These are phyloP conservation scores for Leptinotarsa defecta DNA, from an alignment of 1,140 invertebrate species.

Conservation along the genomic window DNA sequence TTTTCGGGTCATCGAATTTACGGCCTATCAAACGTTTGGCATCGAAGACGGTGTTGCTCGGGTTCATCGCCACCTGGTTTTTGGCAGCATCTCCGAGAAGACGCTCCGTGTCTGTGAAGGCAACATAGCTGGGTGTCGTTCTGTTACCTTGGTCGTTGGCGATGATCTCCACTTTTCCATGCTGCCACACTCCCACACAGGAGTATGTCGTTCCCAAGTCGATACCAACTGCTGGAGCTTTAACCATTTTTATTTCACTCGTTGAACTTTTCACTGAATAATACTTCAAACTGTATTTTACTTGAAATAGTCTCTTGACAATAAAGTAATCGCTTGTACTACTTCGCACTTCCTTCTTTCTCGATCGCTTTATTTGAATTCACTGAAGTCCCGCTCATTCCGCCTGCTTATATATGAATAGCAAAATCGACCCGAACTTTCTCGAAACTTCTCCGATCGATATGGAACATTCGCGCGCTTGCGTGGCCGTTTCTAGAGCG, in stretches of 20 bases:
- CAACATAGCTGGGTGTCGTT: slow-evolving; percentile 90
- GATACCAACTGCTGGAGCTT: slow-evolving; percentile 69
- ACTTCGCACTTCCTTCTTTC: too few relatives aligned
- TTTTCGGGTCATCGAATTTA: too few relatives aligned
- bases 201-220: slow-evolving; percentile 82
- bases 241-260: slow-evolving; percentile 51
- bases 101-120: slow-evolving; percentile 80
- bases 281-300: background rate
- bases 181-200: slow-evolving; percentile 80
- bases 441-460: slow-evolving; percentile 4
- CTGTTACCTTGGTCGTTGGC: slow-evolving; percentile 94
- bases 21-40: too few relatives aligned
- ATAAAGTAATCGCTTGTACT: background rate
- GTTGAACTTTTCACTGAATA: too few relatives aligned
- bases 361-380: slow-evolving; percentile 13
- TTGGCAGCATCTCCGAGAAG: slow-evolving; percentile 68
- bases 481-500: background rate
- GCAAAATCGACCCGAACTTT: slow-evolving; percentile 19
- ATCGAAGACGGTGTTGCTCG: slow-evolving; percentile 76
- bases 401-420: slow-evolving; percentile 12
- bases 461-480: background rate
- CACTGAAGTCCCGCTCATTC: background rate
- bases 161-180: slow-evolving; percentile 91
- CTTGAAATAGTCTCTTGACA: background rate
- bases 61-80: slow-evolving; percentile 78